Evolutionary conservation across 2,888 invertebrate species (phyloP).

Genomic region (Thymelicus lineola): DNA sequence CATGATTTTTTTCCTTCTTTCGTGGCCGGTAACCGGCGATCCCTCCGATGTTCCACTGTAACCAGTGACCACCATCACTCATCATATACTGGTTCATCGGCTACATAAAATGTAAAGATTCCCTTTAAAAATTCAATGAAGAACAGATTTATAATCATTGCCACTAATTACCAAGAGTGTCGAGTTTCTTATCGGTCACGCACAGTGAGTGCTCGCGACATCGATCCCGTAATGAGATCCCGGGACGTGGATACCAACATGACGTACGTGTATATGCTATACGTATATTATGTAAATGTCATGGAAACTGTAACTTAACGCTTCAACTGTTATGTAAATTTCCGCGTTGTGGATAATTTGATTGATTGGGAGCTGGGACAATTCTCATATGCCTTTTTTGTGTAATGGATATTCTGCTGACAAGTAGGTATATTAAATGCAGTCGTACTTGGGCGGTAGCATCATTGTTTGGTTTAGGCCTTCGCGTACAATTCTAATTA

Average conservation of each 20-base stretch:
- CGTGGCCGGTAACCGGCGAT: no score
- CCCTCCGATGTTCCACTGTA: no score
- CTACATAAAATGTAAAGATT: no score
- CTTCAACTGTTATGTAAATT: constrained; percentile 5
- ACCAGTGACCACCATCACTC: no score
- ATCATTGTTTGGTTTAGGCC: no score
- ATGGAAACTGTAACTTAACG: constrained; percentile 17
- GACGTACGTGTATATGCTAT: no score
- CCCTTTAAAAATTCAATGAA: neutral
- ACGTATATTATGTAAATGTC: constrained; percentile 12
- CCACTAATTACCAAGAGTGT: constrained; percentile 46
- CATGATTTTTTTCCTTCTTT: no score
- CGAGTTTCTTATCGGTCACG: constrained; percentile 64
- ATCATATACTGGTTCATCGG: no score
- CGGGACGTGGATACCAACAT: constrained; percentile 40
- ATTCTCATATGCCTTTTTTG: neutral
- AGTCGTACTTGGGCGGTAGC: no score
- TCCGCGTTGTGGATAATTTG: constrained; percentile 15
- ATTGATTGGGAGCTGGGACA: neutral
- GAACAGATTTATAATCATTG: constrained; percentile 10
- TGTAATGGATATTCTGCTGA: neutral
- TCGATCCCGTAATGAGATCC: constrained; percentile 64
- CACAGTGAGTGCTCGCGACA: constrained; percentile 65
- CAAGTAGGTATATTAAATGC: neutral
- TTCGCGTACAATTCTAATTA: no score